Conservation (phyloP, 2,797 vertebrate species). For the Thalassophryne amazonica region DNA sequence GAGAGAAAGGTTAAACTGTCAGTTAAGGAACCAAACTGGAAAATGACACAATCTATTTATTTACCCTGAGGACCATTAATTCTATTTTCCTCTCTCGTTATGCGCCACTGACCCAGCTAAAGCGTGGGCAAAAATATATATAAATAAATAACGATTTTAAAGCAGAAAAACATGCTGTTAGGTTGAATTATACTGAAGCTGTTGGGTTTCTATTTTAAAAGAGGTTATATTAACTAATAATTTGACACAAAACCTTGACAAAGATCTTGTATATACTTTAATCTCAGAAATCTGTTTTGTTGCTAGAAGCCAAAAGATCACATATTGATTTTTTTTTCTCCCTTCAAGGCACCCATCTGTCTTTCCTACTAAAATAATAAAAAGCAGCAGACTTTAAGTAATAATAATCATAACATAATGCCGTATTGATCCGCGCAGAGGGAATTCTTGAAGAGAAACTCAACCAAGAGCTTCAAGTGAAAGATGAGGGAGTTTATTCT, state of each 20-base stretch:
- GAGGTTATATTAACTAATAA: no score
- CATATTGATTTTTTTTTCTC: constrained; percentile 28
- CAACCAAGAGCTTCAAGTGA: neutral
- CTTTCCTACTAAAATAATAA: constrained; percentile 2
- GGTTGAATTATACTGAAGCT: no score
- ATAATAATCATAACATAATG: constrained; percentile 37
- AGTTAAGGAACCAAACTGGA: constrained; percentile 15
- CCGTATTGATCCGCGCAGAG: constrained; percentile 32
- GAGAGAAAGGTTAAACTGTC: constrained; percentile 54
- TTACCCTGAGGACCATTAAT: constrained; percentile 45
- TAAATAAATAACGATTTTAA: constrained; percentile 21
- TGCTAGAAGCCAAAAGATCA: constrained; percentile 6
- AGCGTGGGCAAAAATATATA: constrained; percentile 24
- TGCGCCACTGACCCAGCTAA: constrained; percentile 33
- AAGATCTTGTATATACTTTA: constrained; percentile 4
- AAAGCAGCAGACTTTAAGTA: constrained; percentile 17
- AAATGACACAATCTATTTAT: constrained; percentile 45
- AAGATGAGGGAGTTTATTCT: constrained; percentile 5
- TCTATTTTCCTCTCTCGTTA: constrained; percentile 33
- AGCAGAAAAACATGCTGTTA: no score
- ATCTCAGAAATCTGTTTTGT: constrained; percentile 9
- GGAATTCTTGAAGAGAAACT: constrained; percentile 31
- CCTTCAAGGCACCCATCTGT: neutral
- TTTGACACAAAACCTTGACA: no score
- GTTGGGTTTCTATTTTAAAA: no score